phyloP scores from a whole-genome alignment of 2,888 invertebrate species.

The Dione juno region DNA sequence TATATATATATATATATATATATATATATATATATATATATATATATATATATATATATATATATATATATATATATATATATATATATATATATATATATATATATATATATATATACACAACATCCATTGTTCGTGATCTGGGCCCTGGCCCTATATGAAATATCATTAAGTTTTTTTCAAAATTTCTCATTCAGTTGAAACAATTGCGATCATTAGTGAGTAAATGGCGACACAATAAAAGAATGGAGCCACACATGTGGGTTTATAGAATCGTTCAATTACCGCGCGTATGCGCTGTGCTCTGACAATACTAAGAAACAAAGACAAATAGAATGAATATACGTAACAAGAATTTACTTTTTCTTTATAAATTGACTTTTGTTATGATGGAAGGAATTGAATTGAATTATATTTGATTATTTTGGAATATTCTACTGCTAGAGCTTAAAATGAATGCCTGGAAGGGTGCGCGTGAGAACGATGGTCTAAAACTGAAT shows the following conservation, averaged over 20 bases:
- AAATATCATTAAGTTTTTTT: constrained; percentile 43
- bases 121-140: constrained; percentile 38
- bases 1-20: too few relatives aligned
- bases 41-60: too few relatives aligned
- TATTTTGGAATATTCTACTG: background rate
- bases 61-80: too few relatives aligned
- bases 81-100: too few relatives aligned
- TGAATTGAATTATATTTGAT: background rate
- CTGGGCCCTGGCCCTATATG: constrained; percentile 26
- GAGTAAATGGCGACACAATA: constrained; percentile 44
- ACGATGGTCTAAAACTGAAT: too few relatives aligned
- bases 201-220: constrained; percentile 45
- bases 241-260: constrained; percentile 40
- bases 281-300: constrained; percentile 40
- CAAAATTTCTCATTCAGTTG: constrained; percentile 37
- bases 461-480: too few relatives aligned
- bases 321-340: constrained; percentile 24
- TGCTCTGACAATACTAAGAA: constrained; percentile 30
- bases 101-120: too few relatives aligned
- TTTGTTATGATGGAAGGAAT: background rate
- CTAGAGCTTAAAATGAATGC: too few relatives aligned
- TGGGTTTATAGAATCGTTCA: constrained; percentile 44
- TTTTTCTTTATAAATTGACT: constrained; percentile 8
- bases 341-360: constrained; percentile 10
- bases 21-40: too few relatives aligned